A percentile compares a stretch with the other conserved stretches of the same genome.
These are phyloP conservation scores for Pterostichus madidus DNA, from an alignment of 2,888 invertebrate species.

Conservation along the genomic window DNA sequence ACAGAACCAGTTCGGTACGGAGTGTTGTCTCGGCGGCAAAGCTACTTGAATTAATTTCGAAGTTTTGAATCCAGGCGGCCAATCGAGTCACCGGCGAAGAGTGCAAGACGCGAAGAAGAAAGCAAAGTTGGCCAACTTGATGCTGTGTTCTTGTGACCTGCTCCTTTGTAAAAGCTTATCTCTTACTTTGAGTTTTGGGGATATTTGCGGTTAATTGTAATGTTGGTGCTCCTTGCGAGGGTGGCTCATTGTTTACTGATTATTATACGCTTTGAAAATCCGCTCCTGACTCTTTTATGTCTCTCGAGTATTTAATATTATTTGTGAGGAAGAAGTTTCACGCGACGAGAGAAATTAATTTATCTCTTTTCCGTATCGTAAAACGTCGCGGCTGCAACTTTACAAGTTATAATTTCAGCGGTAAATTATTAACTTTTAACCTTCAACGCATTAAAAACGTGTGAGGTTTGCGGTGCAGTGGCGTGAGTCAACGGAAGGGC, in stretches of 20 bases:
- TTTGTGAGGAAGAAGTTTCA: slow-evolving; percentile 52
- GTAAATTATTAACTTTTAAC: slow-evolving; percentile 62
- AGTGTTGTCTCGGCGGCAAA: slow-evolving; percentile 50
- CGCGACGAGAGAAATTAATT: slow-evolving; percentile 58
- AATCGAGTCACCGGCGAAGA: not conserved
- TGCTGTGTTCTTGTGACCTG: slow-evolving; percentile 61
- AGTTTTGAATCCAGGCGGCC: slow-evolving; percentile 50
- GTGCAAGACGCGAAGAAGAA: not conserved
- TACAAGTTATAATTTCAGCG: slow-evolving; percentile 61
- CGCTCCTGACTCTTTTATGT: slow-evolving; percentile 56
- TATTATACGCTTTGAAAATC: slow-evolving; percentile 63
- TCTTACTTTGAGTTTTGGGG: slow-evolving; percentile 61
- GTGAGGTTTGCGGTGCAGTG: slow-evolving; percentile 45
- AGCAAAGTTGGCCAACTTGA: not conserved
- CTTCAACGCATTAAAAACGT: not conserved
- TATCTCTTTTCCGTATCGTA: slow-evolving; percentile 64
- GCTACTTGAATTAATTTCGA: slow-evolving; percentile 65
- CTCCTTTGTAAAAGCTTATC: slow-evolving; percentile 64
- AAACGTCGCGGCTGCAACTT: slow-evolving; percentile 51
- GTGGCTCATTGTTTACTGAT: slow-evolving; percentile 61
- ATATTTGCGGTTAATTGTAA: slow-evolving; percentile 65
- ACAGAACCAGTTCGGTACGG: slow-evolving; percentile 57
- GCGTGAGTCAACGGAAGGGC: slow-evolving; percentile 36
- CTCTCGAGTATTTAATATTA: slow-evolving; percentile 55
- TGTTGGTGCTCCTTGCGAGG: slow-evolving; percentile 41